Evolutionary conservation across 2,113 vertebrate species (phyloP).

Genomic region (Lutjanus erythropterus): DNA sequence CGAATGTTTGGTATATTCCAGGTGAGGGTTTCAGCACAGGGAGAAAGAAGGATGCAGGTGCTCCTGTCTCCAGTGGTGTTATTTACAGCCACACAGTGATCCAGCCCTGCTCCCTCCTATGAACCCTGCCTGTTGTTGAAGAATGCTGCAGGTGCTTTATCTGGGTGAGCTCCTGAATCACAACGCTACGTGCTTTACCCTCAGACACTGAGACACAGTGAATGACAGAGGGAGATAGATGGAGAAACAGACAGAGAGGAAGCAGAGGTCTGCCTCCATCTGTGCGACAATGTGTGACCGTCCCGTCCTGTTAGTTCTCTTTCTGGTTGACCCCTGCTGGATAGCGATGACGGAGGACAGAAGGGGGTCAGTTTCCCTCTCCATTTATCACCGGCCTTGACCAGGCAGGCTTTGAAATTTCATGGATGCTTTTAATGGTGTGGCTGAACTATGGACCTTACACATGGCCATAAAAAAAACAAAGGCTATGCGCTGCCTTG

Average conservation of each 20-base stretch:
- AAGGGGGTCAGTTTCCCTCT: conserved; percentile 54
- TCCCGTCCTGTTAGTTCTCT: conserved; percentile 62
- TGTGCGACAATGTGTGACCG: conserved; percentile 71
- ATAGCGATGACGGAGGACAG: conserved; percentile 39
- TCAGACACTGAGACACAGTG: conserved; percentile 43
- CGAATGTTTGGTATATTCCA: not conserved
- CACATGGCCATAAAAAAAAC: conserved; percentile 54
- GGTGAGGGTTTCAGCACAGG: conserved; percentile 32
- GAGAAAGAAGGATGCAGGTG: conserved; percentile 46
- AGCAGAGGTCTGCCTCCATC: conserved; percentile 82
- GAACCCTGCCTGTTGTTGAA: conserved; percentile 61
- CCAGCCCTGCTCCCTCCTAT: conserved; percentile 36
- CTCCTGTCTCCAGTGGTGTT: conserved; percentile 34
- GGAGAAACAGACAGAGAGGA: conserved; percentile 66
- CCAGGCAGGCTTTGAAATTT: conserved; percentile 73
- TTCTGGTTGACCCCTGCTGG: conserved; percentile 59
- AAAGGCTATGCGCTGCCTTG: conserved; percentile 52
- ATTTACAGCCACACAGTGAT: conserved; percentile 55
- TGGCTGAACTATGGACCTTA: conserved; percentile 46
- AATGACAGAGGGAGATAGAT: conserved; percentile 56
- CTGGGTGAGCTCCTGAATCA: conserved; percentile 34
- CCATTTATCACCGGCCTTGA: conserved; percentile 74
- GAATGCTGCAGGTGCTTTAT: conserved; percentile 70
- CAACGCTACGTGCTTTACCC: conserved; percentile 6
- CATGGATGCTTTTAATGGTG: conserved; percentile 60